Percentiles rank a stretch among this genome's conserved stretches.
Conservation (phyloP, 2,113 vertebrate species). For the Poeciliopsis prolifica region DNA sequence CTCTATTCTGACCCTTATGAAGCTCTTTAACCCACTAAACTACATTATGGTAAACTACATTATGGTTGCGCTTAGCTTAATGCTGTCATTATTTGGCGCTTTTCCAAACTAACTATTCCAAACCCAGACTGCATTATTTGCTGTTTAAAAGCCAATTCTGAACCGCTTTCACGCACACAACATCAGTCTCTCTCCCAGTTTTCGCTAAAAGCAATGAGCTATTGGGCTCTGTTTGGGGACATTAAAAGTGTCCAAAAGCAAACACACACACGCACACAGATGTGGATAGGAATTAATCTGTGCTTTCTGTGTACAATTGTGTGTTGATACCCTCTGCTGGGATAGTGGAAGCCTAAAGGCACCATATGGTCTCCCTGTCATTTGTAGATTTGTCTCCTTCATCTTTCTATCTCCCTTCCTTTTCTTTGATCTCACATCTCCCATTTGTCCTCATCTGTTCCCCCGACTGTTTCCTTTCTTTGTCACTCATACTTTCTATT, state of each 20-base stretch:
- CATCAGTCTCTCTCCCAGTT: conserved; percentile 15
- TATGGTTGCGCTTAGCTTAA: conserved; percentile 29
- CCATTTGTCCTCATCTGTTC: conserved; percentile 1
- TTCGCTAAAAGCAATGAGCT: conserved; percentile 45
- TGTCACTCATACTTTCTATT: conserved; percentile 28
- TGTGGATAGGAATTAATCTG: conserved; percentile 16
- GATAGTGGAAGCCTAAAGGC: conserved; percentile 50
- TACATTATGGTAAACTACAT: conserved; percentile 20
- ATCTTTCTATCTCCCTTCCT: conserved; percentile 25
- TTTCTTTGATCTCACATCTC: conserved; percentile 42
- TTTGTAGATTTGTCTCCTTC: conserved; percentile 42
- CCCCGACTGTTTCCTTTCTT: conserved; percentile 19
- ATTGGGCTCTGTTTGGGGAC: conserved; percentile 34
- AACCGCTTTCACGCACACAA: conserved; percentile 7
- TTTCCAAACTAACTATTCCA: conserved; percentile 39
- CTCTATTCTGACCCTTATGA: conserved; percentile 5
- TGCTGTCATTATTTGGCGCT: conserved; percentile 40
- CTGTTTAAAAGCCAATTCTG: conserved; percentile 41
- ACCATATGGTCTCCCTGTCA: conserved; percentile 62
- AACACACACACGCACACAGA: conserved; percentile 1
- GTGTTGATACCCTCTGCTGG: conserved; percentile 45
- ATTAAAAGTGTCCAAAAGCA: conserved; percentile 25
- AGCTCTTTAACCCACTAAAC: conserved; percentile 15
- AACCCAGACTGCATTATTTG: conserved; percentile 8
- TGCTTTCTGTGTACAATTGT: conserved; percentile 19